phyloP scores from a whole-genome alignment of 2,888 invertebrate genomes.

The Drymonia ruficornis region DNA sequence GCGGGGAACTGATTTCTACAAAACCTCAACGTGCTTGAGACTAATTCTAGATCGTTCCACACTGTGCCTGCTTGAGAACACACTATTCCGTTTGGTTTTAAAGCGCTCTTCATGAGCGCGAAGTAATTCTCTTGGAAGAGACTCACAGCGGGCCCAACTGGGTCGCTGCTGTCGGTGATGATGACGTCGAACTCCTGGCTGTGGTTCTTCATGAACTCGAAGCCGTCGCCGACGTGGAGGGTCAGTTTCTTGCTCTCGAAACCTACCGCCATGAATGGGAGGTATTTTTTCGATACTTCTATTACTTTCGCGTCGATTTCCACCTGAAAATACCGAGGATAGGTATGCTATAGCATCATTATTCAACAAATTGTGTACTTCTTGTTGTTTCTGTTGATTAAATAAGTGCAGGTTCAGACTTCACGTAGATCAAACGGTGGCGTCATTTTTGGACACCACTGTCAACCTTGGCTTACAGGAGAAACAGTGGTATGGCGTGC shows the following conservation, averaged over 20 bases:
- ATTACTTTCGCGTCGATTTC: conserved; percentile 98
- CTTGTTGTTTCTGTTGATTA: no score
- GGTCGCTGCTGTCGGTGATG: conserved; percentile 99
- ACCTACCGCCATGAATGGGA: conserved; percentile 96
- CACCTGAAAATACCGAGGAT: conserved; percentile 85
- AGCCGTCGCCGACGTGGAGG: conserved; percentile 96
- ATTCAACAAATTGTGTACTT: background rate
- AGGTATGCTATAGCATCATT: no score
- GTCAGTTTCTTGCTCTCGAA: conserved; percentile 93
- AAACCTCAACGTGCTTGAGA: conserved; percentile 89
- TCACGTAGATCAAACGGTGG: no score
- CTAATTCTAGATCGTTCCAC: conserved; percentile 92
- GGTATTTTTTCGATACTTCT: conserved; percentile 93
- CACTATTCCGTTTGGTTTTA: conserved; percentile 94
- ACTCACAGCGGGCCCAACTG: conserved; percentile 91
- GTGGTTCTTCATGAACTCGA: conserved; percentile 96
- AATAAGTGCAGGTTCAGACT: no score
- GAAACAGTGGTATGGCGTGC: no score
- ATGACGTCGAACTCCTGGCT: conserved; percentile 96
- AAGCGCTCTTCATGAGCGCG: conserved; percentile 91
- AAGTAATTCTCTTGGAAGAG: conserved; percentile 94
- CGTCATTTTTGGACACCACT: no score
- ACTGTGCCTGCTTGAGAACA: conserved; percentile 95
- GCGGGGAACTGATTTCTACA: conserved; percentile 91
- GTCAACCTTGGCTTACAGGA: no score